A percentile compares a stretch with the other conserved stretches of the same genome.
These are phyloP conservation scores for Leptopilina drosophilae DNA, from an alignment of 2,888 invertebrate species.

Conservation along the genomic window DNA sequence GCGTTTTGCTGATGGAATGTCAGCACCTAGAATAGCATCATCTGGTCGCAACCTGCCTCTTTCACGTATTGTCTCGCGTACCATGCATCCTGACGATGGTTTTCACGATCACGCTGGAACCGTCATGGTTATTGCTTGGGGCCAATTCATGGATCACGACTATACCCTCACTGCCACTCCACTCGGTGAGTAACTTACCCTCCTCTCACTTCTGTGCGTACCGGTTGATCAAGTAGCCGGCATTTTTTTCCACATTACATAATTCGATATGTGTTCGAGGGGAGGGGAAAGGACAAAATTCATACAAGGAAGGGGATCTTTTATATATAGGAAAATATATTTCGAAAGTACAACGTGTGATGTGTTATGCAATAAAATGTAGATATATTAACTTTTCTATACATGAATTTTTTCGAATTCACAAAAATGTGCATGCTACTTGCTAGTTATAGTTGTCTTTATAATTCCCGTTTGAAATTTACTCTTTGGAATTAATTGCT, in stretches of 20 bases:
- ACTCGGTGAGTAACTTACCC: conserved; percentile 80
- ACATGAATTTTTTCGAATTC: neutral
- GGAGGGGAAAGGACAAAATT: neutral
- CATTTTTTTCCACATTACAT: neutral
- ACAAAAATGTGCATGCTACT: neutral
- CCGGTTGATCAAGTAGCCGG: conserved; percentile 13
- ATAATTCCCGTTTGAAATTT: neutral
- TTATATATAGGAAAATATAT: conserved; percentile 15
- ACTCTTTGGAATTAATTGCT: neutral
- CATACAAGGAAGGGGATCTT: neutral
- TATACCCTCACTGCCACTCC: conserved; percentile 93
- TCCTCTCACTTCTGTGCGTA: neutral
- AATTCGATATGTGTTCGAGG: neutral
- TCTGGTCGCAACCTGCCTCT: conserved; percentile 88
- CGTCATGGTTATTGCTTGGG: conserved; percentile 96
- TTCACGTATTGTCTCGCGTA: conserved; percentile 91
- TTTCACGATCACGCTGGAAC: conserved; percentile 96
- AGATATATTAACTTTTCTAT: neutral
- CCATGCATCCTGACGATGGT: conserved; percentile 95
- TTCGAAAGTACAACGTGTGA: conserved; percentile 24
- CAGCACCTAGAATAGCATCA: conserved; percentile 88
- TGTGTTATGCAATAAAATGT: conserved; percentile 16
- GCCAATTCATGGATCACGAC: conserved; percentile 97
- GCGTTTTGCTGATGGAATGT: conserved; percentile 90
- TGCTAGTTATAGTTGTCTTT: neutral